Percentiles rank a stretch among this genome's conserved stretches.
Conservation (phyloP, 2,888 invertebrate genomes). For the Synanthedon andrenaeformis region DNA sequence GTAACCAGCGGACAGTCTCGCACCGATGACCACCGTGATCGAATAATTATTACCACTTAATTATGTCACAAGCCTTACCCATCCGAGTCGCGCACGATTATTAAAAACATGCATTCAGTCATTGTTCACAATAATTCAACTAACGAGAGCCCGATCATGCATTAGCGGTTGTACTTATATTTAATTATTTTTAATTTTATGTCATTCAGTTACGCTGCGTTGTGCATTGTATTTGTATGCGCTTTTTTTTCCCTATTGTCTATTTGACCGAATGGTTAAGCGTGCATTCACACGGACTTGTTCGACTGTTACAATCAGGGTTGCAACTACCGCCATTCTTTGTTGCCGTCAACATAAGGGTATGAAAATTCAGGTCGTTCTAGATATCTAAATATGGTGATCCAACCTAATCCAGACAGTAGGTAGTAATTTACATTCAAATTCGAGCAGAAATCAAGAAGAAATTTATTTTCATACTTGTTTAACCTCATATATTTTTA, state of each 20-base stretch:
- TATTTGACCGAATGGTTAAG: not conserved
- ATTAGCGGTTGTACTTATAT: constrained; percentile 11
- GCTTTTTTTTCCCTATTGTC: not conserved
- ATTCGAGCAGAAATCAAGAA: too few species aligned
- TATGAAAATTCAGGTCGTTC: too few species aligned
- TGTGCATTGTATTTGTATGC: constrained; percentile 3
- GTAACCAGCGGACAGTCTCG: constrained; percentile 5
- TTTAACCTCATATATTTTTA: too few species aligned
- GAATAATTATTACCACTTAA: constrained; percentile 18
- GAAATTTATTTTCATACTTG: too few species aligned
- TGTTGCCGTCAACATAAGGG: too few species aligned
- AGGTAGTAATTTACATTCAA: too few species aligned
- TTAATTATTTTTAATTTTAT: constrained; percentile 27
- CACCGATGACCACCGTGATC: constrained; percentile 14
- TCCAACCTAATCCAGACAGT: too few species aligned
- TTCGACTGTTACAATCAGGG: too few species aligned
- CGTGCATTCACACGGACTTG: too few species aligned
- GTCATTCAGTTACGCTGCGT: constrained; percentile 10
- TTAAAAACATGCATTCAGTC: constrained; percentile 10
- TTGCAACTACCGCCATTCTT: too few species aligned
- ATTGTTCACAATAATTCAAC: constrained; percentile 2
- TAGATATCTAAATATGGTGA: too few species aligned
- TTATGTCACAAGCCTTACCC: constrained; percentile 18
- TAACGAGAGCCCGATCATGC: constrained; percentile 9
- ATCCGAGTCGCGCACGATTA: constrained; percentile 11